Evolutionary conservation across 2,113 vertebrate species (phyloP).

Genomic region (Istiophorus platypterus): DNA sequence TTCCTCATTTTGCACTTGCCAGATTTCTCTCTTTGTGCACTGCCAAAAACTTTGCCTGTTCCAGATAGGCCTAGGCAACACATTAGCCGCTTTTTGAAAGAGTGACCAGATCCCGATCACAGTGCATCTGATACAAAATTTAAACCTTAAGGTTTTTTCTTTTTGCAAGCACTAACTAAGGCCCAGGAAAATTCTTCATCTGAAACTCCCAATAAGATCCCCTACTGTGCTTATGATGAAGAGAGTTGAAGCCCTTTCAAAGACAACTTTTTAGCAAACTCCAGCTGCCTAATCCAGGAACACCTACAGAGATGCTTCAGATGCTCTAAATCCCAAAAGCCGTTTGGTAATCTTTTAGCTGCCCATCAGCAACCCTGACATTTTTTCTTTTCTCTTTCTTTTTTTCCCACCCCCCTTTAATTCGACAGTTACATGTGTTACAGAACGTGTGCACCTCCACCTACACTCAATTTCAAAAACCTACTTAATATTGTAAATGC

Average conservation of each 20-base stretch:
- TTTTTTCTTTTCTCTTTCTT: conserved; percentile 4
- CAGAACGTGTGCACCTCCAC: conserved; percentile 79
- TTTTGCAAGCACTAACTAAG: conserved; percentile 7
- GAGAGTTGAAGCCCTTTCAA: neutral
- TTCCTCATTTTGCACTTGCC: conserved; percentile 48
- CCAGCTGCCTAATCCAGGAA: conserved; percentile 50
- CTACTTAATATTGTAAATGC: conserved; percentile 79
- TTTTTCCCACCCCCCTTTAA: conserved; percentile 36
- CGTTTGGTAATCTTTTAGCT: conserved; percentile 63
- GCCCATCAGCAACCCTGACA: conserved; percentile 65
- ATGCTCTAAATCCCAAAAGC: conserved; percentile 58
- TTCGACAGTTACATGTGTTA: conserved; percentile 69
- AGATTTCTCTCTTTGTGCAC: conserved; percentile 16
- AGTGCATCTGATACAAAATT: conserved; percentile 25
- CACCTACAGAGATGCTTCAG: conserved; percentile 52
- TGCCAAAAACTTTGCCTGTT: conserved; percentile 46
- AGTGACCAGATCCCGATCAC: conserved; percentile 28
- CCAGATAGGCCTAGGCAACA: conserved; percentile 40
- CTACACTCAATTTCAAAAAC: conserved; percentile 78
- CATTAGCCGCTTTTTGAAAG: conserved; percentile 24
- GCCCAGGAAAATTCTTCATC: neutral
- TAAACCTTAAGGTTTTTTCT: conserved; percentile 17
- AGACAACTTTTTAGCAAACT: conserved; percentile 15
- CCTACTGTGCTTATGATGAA: neutral
- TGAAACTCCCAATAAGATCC: conserved; percentile 12